Conservation (phyloP, 2,888 invertebrate genomes). For the Odontothrips loti region DNA sequence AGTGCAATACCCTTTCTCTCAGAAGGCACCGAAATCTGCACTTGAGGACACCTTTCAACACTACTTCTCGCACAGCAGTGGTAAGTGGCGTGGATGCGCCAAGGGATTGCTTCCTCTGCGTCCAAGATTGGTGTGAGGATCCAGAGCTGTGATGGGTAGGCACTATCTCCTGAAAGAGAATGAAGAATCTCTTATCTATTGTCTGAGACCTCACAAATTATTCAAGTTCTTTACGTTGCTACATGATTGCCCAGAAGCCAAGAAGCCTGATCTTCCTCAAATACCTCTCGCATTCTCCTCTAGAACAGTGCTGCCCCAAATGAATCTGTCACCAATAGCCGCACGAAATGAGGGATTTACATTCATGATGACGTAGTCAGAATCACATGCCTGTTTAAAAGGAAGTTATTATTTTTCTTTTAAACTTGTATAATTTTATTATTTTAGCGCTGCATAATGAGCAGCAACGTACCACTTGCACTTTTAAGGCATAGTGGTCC, state of each 20-base stretch:
- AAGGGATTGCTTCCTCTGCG: background rate
- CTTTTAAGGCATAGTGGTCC: background rate
- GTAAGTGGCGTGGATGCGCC: background rate
- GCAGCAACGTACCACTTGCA: background rate
- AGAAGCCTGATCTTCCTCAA: background rate
- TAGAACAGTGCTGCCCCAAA: background rate
- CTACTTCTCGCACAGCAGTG: background rate
- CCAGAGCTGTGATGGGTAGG: background rate
- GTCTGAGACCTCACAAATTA: background rate
- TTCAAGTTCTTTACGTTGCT: no score
- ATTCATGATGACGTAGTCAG: background rate
- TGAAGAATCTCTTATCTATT: background rate
- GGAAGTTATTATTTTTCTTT: background rate
- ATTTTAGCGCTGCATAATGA: background rate
- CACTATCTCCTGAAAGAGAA: background rate
- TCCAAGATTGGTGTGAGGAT: background rate
- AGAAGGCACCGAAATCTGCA: background rate
- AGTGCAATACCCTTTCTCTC: background rate
- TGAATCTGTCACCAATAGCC: background rate
- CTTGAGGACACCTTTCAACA: background rate
- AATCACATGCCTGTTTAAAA: background rate
- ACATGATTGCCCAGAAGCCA: background rate
- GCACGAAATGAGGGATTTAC: background rate
- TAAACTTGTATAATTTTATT: background rate
- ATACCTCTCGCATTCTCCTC: background rate